Base-by-base conservation (phyloP, 2,888 invertebrate genomes). In the Himalopsyche tibetana region DNA sequence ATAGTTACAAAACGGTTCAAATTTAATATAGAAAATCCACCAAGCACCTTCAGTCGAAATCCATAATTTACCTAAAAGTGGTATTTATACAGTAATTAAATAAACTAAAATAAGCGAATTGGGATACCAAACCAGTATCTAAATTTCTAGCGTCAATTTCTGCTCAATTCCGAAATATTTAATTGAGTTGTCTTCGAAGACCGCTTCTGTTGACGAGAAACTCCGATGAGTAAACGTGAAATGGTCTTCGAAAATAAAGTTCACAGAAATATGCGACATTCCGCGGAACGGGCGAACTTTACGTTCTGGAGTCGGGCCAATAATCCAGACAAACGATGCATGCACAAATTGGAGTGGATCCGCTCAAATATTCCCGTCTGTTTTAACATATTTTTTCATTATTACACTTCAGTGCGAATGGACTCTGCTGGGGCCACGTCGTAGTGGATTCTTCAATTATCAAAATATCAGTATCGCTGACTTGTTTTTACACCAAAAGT, bases 211-310 rank as follows among this genome's bases (percentile, higher is more conserved):
- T 63, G 19, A n/a, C 6, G 19, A 63, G 56, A 63, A 63, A 63
- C 56, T 28, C 56, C 56, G 19, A 8, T 63, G 56, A 63, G 3
- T 63, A 63, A 63, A n/a, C 19, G 6, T 2, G 19, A 63, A 28
- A 63, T 63, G n/a, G n/a, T 19, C 56, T 3, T 28, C 56, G 56
- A 63, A 63, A 63, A 63, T 63, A 63, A 63, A 63, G 56, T 63
- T 63, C 56, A 63, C 19, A 56, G 56, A 63, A 63, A 19, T 4
- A 63, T 19, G 56, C 56, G 19, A 63, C 19, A 63, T 63, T 63
- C 56, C 56, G n/a, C 19, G 56, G 56, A 51, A 51, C 15, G 51
- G 3, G 2, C 19, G 56, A 63, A 63, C 56, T 63, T 12, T 63
- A 19, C n/a, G 56, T 28, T 19, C 19, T 63, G 56, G 56, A 63